A percentile compares a stretch with the other conserved stretches of the same genome.
Evolutionary conservation across 2,113 vertebrate genomes (phyloP).

Genomic region (Salvelinus alpinus): DNA sequence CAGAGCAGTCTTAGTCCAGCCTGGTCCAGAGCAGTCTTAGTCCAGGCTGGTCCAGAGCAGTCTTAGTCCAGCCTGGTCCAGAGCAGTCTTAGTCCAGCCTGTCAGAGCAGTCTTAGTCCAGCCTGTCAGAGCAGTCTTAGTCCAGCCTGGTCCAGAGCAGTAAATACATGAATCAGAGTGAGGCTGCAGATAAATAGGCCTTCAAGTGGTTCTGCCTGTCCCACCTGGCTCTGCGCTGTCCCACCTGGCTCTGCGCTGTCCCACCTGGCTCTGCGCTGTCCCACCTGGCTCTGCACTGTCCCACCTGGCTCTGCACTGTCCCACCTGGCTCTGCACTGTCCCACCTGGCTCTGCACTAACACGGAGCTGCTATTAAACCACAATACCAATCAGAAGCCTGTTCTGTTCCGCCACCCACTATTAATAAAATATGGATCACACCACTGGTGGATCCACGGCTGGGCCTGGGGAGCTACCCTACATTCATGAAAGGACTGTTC

Average conservation of each 20-base stretch:
- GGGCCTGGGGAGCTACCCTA: constrained; percentile 78
- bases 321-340: constrained; percentile 34
- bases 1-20: too few species aligned
- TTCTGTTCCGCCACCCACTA: constrained; percentile 52
- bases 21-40: too few species aligned
- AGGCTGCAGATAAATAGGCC: constrained; percentile 45
- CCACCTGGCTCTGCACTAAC: constrained; percentile 32
- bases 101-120: too few species aligned
- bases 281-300: too few species aligned
- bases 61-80: too few species aligned
- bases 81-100: too few species aligned
- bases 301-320: too few species aligned
- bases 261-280: too few species aligned
- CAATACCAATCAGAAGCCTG: constrained; percentile 69
- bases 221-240: constrained; percentile 29
- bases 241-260: too few species aligned
- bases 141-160: too few species aligned
- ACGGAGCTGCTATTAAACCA: constrained; percentile 49
- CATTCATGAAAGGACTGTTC: constrained; percentile 72
- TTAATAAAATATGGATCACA: constrained; percentile 82
- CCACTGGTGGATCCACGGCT: constrained; percentile 62
- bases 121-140: too few species aligned
- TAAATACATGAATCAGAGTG: constrained; percentile 33
- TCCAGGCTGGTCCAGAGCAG: too few species aligned
- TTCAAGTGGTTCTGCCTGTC: constrained; percentile 47